Conservation (phyloP, 2,888 invertebrate species). For the Trachelus stipa region DNA sequence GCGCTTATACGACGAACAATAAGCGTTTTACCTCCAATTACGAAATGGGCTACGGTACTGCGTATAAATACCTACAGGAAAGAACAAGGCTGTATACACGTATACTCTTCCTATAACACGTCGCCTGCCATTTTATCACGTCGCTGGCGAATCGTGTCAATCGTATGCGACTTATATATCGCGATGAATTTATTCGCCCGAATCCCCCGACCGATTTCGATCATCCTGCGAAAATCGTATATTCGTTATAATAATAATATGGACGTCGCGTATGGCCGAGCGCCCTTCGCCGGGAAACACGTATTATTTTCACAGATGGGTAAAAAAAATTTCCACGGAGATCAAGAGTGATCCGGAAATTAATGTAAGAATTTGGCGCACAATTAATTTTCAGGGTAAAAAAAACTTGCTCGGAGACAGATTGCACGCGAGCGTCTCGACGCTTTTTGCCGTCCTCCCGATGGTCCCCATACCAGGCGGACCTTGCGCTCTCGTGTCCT, state of each 20-base stretch:
- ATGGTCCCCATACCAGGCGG: too few relatives aligned
- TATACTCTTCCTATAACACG: too few relatives aligned
- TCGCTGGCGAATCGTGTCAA: too few relatives aligned
- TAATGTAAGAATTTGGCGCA: neutral
- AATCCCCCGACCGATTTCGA: neutral
- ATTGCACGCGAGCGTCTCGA: neutral
- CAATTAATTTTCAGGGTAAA: neutral
- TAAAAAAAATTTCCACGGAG: neutral
- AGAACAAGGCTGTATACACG: too few relatives aligned
- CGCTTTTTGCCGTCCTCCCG: neutral
- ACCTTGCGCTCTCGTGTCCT: neutral
- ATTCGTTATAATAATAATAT: neutral
- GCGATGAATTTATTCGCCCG: neutral
- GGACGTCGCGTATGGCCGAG: neutral
- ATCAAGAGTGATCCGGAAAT: neutral
- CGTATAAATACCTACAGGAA: too few relatives aligned
- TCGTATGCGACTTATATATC: too few relatives aligned
- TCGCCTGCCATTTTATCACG: too few relatives aligned
- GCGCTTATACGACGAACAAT: too few relatives aligned
- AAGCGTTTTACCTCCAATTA: too few relatives aligned
- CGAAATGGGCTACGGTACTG: too few relatives aligned
- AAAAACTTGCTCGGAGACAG: neutral
- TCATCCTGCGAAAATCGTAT: neutral
- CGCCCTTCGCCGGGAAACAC: constrained; percentile 1
- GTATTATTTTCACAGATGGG: neutral